phyloP scores from a whole-genome alignment of 2,797 vertebrate genomes.

The Platyrinchus mystaceus region DNA sequence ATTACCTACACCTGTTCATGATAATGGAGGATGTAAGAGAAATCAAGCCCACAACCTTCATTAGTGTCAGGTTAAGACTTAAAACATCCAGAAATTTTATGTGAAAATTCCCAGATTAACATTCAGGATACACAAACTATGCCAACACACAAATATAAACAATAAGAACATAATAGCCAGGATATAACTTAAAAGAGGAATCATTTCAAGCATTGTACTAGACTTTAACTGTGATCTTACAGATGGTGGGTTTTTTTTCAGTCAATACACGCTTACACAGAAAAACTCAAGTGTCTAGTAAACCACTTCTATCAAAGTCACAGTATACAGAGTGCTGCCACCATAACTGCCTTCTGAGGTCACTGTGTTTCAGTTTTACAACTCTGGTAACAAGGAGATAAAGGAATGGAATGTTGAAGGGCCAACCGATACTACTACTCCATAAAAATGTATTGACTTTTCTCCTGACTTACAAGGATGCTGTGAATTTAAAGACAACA shows the following conservation, averaged over 20 bases:
- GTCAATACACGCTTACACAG: background rate
- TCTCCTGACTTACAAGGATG: background rate
- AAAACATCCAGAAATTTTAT: background rate
- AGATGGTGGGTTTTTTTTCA: accelerated
- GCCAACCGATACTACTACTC: background rate
- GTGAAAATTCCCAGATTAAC: background rate
- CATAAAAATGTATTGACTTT: background rate
- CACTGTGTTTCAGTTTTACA: background rate
- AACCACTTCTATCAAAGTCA: background rate
- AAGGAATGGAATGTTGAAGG: background rate
- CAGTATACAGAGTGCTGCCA: background rate
- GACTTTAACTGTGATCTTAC: background rate
- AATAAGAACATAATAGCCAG: background rate
- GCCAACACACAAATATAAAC: background rate
- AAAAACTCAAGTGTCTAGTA: background rate
- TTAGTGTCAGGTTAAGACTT: background rate
- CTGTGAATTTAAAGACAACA: background rate
- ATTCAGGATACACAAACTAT: background rate
- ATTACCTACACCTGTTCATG: background rate
- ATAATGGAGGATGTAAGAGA: accelerated
- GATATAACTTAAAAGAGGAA: background rate
- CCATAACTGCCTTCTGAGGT: slow-evolving; percentile 7
- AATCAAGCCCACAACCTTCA: background rate
- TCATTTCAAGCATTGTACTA: background rate
- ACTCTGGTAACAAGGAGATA: background rate